phyloP scores from a whole-genome alignment of 2,797 vertebrate genomes.

The Synanceia verrucosa region DNA sequence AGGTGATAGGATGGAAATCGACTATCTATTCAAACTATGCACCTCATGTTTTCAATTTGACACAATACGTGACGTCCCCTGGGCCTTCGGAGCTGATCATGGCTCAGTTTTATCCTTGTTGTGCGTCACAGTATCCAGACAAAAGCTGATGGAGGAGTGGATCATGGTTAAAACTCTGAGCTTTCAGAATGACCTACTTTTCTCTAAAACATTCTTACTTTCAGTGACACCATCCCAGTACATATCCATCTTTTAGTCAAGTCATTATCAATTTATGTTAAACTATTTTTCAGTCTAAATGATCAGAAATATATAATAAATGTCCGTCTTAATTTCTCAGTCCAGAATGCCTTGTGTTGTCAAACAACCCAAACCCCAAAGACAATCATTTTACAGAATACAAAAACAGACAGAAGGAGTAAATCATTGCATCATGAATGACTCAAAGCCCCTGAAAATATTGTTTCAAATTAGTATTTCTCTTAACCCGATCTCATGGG shows the following conservation, averaged over 20 bases:
- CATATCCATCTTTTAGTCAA: background rate
- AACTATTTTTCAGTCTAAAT: background rate
- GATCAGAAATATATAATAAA: background rate
- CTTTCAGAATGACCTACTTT: background rate
- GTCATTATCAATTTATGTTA: background rate
- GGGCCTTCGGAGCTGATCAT: no score
- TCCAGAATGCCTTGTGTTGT: background rate
- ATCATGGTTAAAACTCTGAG: background rate
- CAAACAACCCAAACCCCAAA: background rate
- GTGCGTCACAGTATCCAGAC: background rate
- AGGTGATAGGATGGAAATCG: background rate
- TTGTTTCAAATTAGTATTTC: background rate
- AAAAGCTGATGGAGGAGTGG: background rate
- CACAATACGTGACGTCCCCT: background rate
- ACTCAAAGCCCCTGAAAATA: background rate
- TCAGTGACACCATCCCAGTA: no score
- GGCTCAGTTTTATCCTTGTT: background rate
- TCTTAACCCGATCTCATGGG: background rate
- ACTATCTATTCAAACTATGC: constrained; percentile 19
- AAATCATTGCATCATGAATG: background rate
- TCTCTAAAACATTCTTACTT: background rate
- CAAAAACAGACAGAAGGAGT: background rate
- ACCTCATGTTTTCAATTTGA: background rate
- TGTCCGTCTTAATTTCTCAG: background rate
- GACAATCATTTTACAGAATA: background rate